Conservation (phyloP, 2,797 vertebrate genomes). For the Trichosurus vulpecula region DNA sequence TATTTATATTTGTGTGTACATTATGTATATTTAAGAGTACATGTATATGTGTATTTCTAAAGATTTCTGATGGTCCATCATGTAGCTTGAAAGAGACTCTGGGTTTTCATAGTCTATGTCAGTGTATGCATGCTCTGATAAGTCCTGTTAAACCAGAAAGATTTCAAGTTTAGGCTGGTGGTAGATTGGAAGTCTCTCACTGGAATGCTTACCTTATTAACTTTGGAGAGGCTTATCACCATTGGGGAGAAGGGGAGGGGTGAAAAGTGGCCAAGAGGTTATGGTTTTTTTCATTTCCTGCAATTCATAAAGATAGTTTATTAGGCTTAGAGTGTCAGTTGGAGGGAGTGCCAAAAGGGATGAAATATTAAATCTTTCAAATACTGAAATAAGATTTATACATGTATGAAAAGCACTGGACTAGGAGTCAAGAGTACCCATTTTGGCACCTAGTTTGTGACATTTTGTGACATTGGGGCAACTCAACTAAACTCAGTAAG, state of each 20-base stretch:
- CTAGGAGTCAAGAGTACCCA: not conserved
- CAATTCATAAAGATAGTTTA: not conserved
- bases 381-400: not conserved
- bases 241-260: not conserved
- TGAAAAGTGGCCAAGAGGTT: not conserved
- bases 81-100: not conserved
- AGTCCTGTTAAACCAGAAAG: not conserved
- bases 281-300: not conserved
- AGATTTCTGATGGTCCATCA: not conserved
- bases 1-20: not conserved
- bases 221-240: not conserved
- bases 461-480: not conserved
- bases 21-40: not conserved
- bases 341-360: not conserved
- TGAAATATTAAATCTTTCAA: not conserved
- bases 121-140: not conserved
- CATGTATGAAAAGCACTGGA: not conserved
- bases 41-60: not conserved
- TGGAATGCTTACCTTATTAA: not conserved
- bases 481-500: not conserved
- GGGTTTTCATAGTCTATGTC: not conserved
- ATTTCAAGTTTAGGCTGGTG: not conserved
- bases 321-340: not conserved
- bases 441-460: not conserved
- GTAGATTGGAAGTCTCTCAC: not conserved